phyloP scores from a whole-genome alignment of 1,140 invertebrate species.

The Hormaphis cornu region DNA sequence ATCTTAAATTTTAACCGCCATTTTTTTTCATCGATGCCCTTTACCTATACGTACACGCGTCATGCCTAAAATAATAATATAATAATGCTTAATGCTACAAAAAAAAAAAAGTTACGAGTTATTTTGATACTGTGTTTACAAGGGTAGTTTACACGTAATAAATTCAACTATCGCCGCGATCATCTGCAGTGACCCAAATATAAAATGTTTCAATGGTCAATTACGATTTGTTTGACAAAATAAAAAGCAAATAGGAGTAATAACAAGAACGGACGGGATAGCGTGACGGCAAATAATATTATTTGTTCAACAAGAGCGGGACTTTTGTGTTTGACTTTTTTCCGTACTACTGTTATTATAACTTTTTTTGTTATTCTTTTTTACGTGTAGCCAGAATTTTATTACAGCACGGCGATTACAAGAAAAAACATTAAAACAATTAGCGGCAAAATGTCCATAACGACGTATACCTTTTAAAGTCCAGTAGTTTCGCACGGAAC shows the following conservation, averaged over 20 bases:
- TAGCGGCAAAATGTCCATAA: conserved; percentile 4
- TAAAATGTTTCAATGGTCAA: conserved; percentile 7
- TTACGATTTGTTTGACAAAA: not conserved
- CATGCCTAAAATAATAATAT: too few species aligned
- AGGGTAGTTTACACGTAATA: not conserved
- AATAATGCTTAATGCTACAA: too few species aligned
- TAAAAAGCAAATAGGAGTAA: not conserved
- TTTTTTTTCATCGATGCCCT: too few species aligned
- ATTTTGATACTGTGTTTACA: not conserved
- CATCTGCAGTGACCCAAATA: not conserved
- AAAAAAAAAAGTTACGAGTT: too few species aligned
- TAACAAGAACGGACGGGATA: conserved; percentile 24
- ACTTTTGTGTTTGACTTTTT: not conserved
- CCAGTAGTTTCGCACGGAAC: conserved; percentile 26
- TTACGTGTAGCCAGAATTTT: conserved; percentile 9
- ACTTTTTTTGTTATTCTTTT: not conserved
- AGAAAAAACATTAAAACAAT: conserved; percentile 29
- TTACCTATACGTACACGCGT: too few species aligned
- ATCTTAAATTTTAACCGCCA: too few species aligned
- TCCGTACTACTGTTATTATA: too few species aligned
- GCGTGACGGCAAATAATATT: conserved; percentile 16
- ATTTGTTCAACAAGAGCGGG: not conserved
- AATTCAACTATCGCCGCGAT: not conserved
- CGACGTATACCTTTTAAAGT: conserved; percentile 12
- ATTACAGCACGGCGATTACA: conserved; percentile 15